Evolutionary conservation across 2,888 invertebrate genomes (phyloP), one percentile per base, ranked within the genome.

Genomic region (Amitus sp.): DNA sequence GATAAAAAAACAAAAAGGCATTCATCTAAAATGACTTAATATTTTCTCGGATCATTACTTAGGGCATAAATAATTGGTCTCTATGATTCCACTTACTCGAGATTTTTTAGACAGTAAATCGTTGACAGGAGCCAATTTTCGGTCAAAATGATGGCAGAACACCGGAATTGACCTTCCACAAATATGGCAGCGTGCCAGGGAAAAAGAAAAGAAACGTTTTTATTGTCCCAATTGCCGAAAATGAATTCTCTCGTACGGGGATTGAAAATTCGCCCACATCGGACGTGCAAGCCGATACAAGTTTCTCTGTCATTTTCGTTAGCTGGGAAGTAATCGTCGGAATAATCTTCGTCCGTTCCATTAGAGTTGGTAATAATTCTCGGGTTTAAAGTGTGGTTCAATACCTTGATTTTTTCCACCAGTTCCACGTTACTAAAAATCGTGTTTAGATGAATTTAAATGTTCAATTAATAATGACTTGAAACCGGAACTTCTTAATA

Each of bases 151-250:
- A 89, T 85, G 3, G 91, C 93, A 40, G 88, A 85, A 73, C 93
- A 93, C 71, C 83, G 86, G 64, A 89, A 89, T 56, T 83, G 77
- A 1, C 94, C 93, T 73, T 93, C 88, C 0, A 86, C 83, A 77
- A 87, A 91, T 48, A 94, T 83, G 70, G 90, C 89, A 0, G 88
- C 91, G 71, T 88, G 82, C 93, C 93, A 94, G 0, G 92, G 91
- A 86, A 89, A 88, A 57, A 82, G 69, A 68, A 83, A 83, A 20
- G 77, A 72, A 23, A 77, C 33, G 33, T 60, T 66, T 20, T 66
- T 62, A 15, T 66, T 69, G 9, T 28, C 59, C 7, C 63, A 62
- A 34, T 56, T 51, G 46, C 66, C 63, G n/a, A 68, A 42, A 2
- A 62, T 19, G 39, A 71, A 50, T 17, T 73, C 55, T 18, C 58